phyloP scores from a whole-genome alignment of 2,888 invertebrate genomes.

The Cyclophora albipunctata region DNA sequence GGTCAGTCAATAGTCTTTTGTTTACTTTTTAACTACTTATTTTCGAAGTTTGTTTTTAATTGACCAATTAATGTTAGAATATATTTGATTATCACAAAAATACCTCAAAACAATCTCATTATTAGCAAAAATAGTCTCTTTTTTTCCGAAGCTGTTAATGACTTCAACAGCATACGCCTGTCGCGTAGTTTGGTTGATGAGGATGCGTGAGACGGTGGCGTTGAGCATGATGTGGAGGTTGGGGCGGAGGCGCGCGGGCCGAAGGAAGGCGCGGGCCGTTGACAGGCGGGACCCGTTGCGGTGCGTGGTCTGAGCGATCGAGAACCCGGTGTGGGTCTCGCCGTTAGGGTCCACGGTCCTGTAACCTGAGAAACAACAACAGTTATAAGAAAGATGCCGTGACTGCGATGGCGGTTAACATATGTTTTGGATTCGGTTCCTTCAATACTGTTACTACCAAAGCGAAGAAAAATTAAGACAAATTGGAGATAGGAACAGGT shows the following conservation, averaged over 20 bases:
- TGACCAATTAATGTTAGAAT: too few relatives aligned
- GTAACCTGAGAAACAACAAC: constrained; percentile 72
- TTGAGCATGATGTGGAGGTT: constrained; percentile 91
- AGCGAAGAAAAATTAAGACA: neutral
- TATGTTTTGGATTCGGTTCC: too few relatives aligned
- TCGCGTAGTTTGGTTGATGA: constrained; percentile 83
- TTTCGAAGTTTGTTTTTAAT: neutral
- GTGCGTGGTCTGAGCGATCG: constrained; percentile 91
- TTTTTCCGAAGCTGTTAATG: constrained; percentile 71
- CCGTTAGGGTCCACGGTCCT: constrained; percentile 88
- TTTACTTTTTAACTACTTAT: neutral
- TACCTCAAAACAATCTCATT: constrained; percentile 80
- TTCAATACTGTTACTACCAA: too few relatives aligned
- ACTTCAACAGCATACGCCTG: constrained; percentile 87
- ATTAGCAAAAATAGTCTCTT: constrained; percentile 76
- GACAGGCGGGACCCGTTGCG: constrained; percentile 90
- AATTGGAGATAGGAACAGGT: neutral
- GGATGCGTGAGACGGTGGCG: constrained; percentile 84
- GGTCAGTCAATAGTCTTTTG: neutral
- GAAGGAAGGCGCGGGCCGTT: constrained; percentile 86
- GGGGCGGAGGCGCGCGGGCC: constrained; percentile 82
- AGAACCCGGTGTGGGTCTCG: constrained; percentile 85
- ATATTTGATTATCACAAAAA: too few relatives aligned
- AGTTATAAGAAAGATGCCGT: neutral
- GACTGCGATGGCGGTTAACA: too few relatives aligned